Percentiles rank a stretch among this genome's conserved stretches.
Evolutionary conservation across 2,888 invertebrate species (phyloP).

Genomic region (Lutraria lutraria): DNA sequence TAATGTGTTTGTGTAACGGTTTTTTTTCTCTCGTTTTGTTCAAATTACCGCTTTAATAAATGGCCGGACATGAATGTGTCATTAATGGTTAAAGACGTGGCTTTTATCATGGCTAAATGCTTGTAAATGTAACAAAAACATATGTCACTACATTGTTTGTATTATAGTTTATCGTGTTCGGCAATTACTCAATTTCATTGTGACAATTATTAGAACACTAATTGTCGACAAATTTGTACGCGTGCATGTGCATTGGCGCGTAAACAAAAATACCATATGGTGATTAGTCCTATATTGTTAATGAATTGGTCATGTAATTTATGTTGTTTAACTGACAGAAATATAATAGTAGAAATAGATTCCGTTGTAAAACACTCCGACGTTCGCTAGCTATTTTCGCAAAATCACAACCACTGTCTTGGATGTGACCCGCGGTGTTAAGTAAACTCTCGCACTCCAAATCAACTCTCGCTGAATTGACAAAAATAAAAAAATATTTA

Average conservation of each 20-base stretch:
- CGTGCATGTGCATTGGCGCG: background rate
- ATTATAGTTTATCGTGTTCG: background rate
- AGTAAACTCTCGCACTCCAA: too few species aligned
- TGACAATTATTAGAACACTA: background rate
- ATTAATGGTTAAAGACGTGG: slow-evolving; percentile 9
- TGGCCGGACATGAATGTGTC: background rate
- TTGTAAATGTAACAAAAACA: background rate
- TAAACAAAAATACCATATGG: background rate
- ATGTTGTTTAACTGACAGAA: slow-evolving; percentile 2
- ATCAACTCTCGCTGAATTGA: too few species aligned
- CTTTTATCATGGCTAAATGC: background rate
- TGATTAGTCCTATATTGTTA: slow-evolving; percentile 10
- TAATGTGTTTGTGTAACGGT: too few species aligned
- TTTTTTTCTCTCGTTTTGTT: background rate
- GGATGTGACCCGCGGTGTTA: background rate
- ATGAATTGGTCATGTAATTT: background rate
- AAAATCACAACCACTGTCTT: background rate
- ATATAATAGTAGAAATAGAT: background rate
- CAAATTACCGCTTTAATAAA: background rate
- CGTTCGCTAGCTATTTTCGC: background rate
- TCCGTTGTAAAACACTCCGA: background rate
- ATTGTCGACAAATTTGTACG: background rate
- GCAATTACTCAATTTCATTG: slow-evolving; percentile 8
- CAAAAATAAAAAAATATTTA: too few species aligned
- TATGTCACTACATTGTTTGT: background rate